phyloP scores from a whole-genome alignment of 2,797 vertebrate species.

The Neostethus bicornis region DNA sequence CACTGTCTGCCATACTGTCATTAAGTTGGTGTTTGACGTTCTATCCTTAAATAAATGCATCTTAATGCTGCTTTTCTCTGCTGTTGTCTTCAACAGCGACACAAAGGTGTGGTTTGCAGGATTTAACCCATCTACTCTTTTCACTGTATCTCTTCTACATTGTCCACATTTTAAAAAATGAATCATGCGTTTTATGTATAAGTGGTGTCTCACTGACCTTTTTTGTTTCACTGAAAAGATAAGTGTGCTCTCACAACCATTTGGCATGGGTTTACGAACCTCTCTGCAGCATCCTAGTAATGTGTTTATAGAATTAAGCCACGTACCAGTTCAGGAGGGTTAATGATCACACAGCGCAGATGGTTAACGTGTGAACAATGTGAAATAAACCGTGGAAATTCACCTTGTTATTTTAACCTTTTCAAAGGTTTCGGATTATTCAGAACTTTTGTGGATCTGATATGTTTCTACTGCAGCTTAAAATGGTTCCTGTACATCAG shows the following conservation, averaged over 20 bases:
- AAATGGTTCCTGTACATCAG: background rate
- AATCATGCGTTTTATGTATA: background rate
- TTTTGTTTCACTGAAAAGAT: background rate
- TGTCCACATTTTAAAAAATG: slow-evolving; percentile 6
- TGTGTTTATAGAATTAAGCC: background rate
- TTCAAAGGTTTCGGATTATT: background rate
- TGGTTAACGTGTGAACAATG: slow-evolving; percentile 29
- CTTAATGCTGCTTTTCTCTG: slow-evolving; percentile 24
- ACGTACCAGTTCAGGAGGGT: slow-evolving; percentile 21
- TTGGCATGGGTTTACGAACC: background rate
- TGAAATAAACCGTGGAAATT: slow-evolving; percentile 13
- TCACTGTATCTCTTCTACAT: slow-evolving; percentile 16
- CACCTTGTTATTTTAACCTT: slow-evolving; percentile 14
- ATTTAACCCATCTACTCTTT: slow-evolving; percentile 6
- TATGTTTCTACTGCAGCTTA: background rate
- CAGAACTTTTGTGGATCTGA: background rate
- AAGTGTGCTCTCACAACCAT: background rate
- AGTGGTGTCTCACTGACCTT: background rate
- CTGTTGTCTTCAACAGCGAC: slow-evolving; percentile 2
- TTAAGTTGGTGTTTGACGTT: background rate
- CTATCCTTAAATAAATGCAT: slow-evolving; percentile 29
- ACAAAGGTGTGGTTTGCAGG: slow-evolving; percentile 14
- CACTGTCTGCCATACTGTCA: too few species aligned
- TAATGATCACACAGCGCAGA: slow-evolving; percentile 30
- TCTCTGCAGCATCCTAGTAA: background rate